A percentile compares a stretch with the other conserved stretches of the same genome.
phyloP scores from a whole-genome alignment of 2,888 invertebrate species.

The Cartodere bifasciata region DNA sequence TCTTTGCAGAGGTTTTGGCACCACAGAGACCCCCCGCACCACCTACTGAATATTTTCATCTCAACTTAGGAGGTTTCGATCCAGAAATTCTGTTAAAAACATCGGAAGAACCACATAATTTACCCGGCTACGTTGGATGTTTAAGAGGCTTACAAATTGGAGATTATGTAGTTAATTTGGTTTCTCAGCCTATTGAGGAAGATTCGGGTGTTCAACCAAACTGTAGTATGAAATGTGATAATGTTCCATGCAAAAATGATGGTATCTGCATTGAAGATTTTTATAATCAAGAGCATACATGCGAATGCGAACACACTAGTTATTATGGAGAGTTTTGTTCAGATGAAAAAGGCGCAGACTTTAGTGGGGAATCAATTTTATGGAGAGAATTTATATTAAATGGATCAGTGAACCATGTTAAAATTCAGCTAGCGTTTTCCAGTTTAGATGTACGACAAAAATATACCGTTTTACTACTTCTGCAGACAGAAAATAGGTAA shows the following conservation, averaged over 20 bases:
- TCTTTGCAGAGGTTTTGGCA: conserved; percentile 58
- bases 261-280: conserved; percentile 85
- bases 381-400: conserved; percentile 63
- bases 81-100: conserved; percentile 53
- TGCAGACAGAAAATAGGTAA: conserved; percentile 75
- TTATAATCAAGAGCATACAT: conserved; percentile 69
- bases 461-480: conserved; percentile 62
- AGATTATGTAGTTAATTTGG: conserved; percentile 63
- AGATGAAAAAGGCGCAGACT: conserved; percentile 82
- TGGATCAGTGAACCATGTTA: conserved; percentile 62
- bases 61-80: conserved; percentile 78
- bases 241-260: conserved; percentile 75
- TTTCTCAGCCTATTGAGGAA: conserved; percentile 54
- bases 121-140: conserved; percentile 75
- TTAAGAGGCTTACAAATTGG: conserved; percentile 79
- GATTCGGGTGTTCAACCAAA: conserved; percentile 60
- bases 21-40: conserved; percentile 82
- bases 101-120: conserved; percentile 36
- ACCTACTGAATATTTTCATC: conserved; percentile 79
- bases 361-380: conserved; percentile 74
- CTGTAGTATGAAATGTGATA: conserved; percentile 83
- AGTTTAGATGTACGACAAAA: conserved; percentile 66
- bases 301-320: conserved; percentile 80
- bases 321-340: conserved; percentile 81
- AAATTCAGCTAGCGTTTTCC: conserved; percentile 78